These are phyloP conservation scores for Sialis lutaria DNA, from an alignment of 2,888 invertebrate genomes.

Conservation along the genomic window DNA sequence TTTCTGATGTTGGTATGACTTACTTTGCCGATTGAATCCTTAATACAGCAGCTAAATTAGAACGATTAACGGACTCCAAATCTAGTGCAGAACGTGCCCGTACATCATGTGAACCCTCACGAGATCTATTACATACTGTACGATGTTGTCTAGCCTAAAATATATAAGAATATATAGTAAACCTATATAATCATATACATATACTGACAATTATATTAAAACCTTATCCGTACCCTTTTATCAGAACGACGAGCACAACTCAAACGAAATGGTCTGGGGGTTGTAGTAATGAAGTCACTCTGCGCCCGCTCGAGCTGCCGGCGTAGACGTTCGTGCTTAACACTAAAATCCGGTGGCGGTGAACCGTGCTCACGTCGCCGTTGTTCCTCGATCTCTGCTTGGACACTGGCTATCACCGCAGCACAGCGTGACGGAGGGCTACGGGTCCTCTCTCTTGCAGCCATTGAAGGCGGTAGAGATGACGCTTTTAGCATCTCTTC, in stretches of 20 bases:
- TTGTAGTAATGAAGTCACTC: constrained; percentile 32
- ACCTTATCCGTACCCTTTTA: constrained; percentile 15
- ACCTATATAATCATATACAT: not conserved
- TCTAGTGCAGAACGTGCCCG: constrained; percentile 21
- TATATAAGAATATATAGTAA: too few species aligned
- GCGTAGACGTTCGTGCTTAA: constrained; percentile 23
- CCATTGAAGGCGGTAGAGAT: constrained; percentile 50
- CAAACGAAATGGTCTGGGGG: constrained; percentile 33
- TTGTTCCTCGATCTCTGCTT: not conserved
- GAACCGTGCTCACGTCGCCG: constrained; percentile 6
- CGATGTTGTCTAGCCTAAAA: constrained; percentile 1
- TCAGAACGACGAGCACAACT: constrained; percentile 31
- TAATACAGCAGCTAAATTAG: constrained; percentile 49
- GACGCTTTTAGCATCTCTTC: constrained; percentile 49
- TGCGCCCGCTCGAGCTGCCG: constrained; percentile 22
- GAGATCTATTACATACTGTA: constrained; percentile 1
- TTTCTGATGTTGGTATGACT: not conserved
- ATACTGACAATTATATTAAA: not conserved
- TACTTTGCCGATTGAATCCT: constrained; percentile 41
- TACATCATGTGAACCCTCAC: constrained; percentile 8
- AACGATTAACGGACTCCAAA: constrained; percentile 31
- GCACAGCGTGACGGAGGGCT: not conserved
- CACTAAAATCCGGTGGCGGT: constrained; percentile 17
- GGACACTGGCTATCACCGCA: not conserved
- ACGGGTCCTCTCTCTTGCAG: constrained; percentile 31